Conservation (phyloP, 2,113 vertebrate species). For the Tetraodon nigroviridis region DNA sequence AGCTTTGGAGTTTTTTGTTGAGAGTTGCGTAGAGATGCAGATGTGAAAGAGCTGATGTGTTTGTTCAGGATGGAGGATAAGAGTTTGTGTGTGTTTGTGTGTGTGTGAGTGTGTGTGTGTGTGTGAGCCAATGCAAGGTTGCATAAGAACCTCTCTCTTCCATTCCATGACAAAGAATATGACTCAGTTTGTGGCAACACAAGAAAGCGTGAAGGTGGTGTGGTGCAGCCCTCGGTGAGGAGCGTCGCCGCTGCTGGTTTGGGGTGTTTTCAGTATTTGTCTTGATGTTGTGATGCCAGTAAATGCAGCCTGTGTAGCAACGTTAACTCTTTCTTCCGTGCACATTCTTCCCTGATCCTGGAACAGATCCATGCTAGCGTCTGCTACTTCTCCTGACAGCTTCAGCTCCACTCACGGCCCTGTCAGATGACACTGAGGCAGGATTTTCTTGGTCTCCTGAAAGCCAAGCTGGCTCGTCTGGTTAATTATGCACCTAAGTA, state of each 20-base stretch:
- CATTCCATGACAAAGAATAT: slow-evolving; percentile 38
- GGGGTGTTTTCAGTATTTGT: background rate
- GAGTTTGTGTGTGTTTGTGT: slow-evolving; percentile 18
- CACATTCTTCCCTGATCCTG: slow-evolving; percentile 21
- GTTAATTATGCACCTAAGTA: slow-evolving; percentile 13
- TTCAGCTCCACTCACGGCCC: slow-evolving; percentile 22
- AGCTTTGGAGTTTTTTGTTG: slow-evolving; percentile 38
- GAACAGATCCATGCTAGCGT: slow-evolving; percentile 41
- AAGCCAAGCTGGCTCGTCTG: slow-evolving; percentile 5
- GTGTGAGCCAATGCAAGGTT: slow-evolving; percentile 33
- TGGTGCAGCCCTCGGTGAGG: slow-evolving; percentile 2
- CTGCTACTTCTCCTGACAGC: slow-evolving; percentile 24
- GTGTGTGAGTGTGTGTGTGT: slow-evolving; percentile 23
- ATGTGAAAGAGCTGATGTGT: slow-evolving; percentile 32
- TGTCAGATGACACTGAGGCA: slow-evolving; percentile 7
- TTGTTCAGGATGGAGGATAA: slow-evolving; percentile 6
- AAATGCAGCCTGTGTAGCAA: slow-evolving; percentile 5
- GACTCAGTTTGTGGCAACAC: slow-evolving; percentile 40
- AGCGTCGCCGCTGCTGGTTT: background rate
- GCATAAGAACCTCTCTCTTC: slow-evolving; percentile 45
- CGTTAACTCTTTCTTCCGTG: background rate
- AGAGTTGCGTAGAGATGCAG: slow-evolving; percentile 28
- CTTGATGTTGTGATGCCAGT: background rate
- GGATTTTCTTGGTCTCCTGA: slow-evolving; percentile 17
- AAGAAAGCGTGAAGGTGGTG: slow-evolving; percentile 7